Evolutionary conservation across 2,888 invertebrate genomes (phyloP), one percentile per base, ranked within the genome.

Genomic region (Cloeon dipterum): DNA sequence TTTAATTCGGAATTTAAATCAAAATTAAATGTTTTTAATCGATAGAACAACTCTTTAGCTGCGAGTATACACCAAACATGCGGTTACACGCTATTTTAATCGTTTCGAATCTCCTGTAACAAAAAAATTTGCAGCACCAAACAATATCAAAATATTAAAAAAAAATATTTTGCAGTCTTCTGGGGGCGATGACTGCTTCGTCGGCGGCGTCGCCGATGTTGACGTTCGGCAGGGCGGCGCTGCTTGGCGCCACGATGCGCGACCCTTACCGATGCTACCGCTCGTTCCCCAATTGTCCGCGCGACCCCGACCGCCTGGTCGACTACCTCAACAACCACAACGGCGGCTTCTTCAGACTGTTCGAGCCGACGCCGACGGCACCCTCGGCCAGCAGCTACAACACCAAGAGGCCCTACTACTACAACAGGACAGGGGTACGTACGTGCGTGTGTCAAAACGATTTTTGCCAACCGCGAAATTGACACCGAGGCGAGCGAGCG

Each of bases 281-380:
- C 40, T 73, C 74, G 8, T 83, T 79, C 49, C 68, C 74, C 0
- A 62, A 62, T 36, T 83, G 83, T 48, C 83, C 83, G 1, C 65
- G 64, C 34, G 72, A 76, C 50, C 65, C 76, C 20, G 71, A 74
- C 44, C 66, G 70, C 45, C 63, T 83, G 8, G 65, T 82, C 25
- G 61, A 74, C 51, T 83, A 83, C 52, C 59, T 83, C 36, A 83
- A 83, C 57, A 83, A 81, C 54, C 72, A 83, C 50, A 79, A 81
- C 39, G 83, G 83, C 26, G 83, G 83, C 2, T 79, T 83, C 55
- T 83, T 82, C 51, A 63, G 76, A 42, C 78, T 76, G 51, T 82
- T 82, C 50, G 71, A 65, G 42, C 20, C 14, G 7, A n/a, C n/a
- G n/a, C 20, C 13, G 18, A 18, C 5, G 18, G 7, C 5, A 11